phyloP scores from a whole-genome alignment of 1,140 invertebrate genomes.

The Drosophila burlai region DNA sequence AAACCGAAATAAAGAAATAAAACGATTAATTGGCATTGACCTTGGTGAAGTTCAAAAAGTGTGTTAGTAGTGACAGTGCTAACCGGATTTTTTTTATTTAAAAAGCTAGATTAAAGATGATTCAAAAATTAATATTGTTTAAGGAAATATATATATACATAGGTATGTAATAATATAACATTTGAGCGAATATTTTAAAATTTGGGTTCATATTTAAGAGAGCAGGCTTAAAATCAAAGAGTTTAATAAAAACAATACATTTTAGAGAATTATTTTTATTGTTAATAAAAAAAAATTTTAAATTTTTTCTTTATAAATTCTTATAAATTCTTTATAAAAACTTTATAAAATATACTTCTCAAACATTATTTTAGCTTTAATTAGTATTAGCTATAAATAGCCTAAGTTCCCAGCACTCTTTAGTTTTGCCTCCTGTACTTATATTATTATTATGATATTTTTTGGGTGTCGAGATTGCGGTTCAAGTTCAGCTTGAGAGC shows the following conservation, averaged over 20 bases:
- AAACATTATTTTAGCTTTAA: too few relatives aligned
- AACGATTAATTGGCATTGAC: slow-evolving; percentile 72
- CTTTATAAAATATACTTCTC: background rate
- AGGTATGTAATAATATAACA: too few relatives aligned
- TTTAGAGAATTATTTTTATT: too few relatives aligned
- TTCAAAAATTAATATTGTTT: background rate
- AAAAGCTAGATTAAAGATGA: background rate
- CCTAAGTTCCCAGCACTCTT: background rate
- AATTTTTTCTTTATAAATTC: too few relatives aligned
- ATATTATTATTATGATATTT: slow-evolving; percentile 10
- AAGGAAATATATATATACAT: background rate
- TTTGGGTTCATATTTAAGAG: too few relatives aligned
- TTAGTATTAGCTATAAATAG: background rate
- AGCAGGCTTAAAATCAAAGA: too few relatives aligned
- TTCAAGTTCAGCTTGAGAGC: slow-evolving; percentile 63
- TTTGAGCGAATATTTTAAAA: too few relatives aligned
- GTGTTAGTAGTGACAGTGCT: slow-evolving; percentile 29
- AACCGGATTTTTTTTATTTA: background rate
- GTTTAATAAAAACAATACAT: too few relatives aligned
- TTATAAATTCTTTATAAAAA: too few relatives aligned
- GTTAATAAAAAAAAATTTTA: too few relatives aligned
- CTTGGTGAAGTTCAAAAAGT: slow-evolving; percentile 72
- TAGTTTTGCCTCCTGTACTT: slow-evolving; percentile 7
- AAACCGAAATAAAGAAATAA: slow-evolving; percentile 63
- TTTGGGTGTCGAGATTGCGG: slow-evolving; percentile 60